Percentiles rank a stretch among this genome's conserved stretches.
Conservation (phyloP, 1,140 invertebrate genomes). For the Adelges cooleyi region DNA sequence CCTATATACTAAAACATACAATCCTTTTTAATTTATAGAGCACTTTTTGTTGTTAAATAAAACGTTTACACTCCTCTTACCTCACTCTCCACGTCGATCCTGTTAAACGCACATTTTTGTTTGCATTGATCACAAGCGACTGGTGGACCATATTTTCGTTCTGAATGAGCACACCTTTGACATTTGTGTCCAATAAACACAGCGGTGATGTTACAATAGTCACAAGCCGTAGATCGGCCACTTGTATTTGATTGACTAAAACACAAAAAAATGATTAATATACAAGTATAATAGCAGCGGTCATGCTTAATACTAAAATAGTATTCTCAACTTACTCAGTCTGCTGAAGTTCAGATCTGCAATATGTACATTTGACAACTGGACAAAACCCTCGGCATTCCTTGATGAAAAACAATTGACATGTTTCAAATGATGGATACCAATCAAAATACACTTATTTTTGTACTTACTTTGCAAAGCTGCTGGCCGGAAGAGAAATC, state of each 20-base stretch:
- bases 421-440: background rate
- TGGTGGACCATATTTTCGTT: conserved; percentile 87
- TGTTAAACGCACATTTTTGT: conserved; percentile 91
- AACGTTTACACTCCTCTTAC: conserved; percentile 41
- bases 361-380: conserved; percentile 94
- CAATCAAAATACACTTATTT: background rate
- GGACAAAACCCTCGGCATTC: conserved; percentile 89
- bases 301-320: background rate
- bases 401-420: conserved; percentile 48
- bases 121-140: conserved; percentile 94
- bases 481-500: conserved; percentile 88
- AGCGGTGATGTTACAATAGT: conserved; percentile 93
- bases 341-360: conserved; percentile 93
- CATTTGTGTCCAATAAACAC: conserved; percentile 91
- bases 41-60: no score
- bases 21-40: conserved; percentile 25
- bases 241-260: conserved; percentile 73
- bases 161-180: conserved; percentile 86
- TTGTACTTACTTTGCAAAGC: conserved; percentile 80
- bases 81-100: conserved; percentile 88
- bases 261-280: conserved; percentile 32
- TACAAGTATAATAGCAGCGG: background rate
- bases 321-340: conserved; percentile 60
- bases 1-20: conserved; percentile 58
- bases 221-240: conserved; percentile 87